phyloP scores from a whole-genome alignment of 1,140 invertebrate genomes.

The Cherax quadricarinatus region DNA sequence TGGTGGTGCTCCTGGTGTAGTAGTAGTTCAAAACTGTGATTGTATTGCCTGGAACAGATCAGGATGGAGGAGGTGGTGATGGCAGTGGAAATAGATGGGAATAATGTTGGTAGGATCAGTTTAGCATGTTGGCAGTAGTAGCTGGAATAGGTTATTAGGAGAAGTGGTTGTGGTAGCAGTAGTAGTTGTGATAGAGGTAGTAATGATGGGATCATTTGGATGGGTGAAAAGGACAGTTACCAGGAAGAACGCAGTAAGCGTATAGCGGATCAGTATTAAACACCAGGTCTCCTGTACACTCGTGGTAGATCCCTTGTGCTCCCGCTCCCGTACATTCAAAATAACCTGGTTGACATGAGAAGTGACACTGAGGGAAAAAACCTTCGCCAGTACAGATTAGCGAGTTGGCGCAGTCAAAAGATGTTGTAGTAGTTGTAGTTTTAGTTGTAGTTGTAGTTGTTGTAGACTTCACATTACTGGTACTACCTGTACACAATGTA shows the following conservation, averaged over 20 bases:
- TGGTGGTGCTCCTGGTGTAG: background rate
- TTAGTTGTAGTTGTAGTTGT: background rate
- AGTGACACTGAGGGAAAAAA: background rate
- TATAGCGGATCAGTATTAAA: background rate
- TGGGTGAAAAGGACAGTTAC: background rate
- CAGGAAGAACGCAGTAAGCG: constrained; percentile 11
- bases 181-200: background rate
- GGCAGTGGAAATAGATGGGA: background rate
- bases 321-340: background rate
- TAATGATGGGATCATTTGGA: background rate
- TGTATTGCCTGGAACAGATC: too few species aligned
- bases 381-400: background rate
- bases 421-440: background rate
- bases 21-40: background rate
- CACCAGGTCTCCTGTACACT: background rate
- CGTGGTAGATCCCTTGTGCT: background rate
- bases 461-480: too few species aligned
- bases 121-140: background rate
- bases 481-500: background rate
- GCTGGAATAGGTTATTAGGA: background rate
- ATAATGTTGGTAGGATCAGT: background rate
- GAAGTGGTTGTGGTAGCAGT: background rate
- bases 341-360: background rate
- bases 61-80: background rate
- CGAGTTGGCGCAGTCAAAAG: background rate